A percentile compares a stretch with the other conserved stretches of the same genome.
These are phyloP conservation scores for Drosophila kurseongensis DNA, from an alignment of 1,140 invertebrate species.

Conservation along the genomic window DNA sequence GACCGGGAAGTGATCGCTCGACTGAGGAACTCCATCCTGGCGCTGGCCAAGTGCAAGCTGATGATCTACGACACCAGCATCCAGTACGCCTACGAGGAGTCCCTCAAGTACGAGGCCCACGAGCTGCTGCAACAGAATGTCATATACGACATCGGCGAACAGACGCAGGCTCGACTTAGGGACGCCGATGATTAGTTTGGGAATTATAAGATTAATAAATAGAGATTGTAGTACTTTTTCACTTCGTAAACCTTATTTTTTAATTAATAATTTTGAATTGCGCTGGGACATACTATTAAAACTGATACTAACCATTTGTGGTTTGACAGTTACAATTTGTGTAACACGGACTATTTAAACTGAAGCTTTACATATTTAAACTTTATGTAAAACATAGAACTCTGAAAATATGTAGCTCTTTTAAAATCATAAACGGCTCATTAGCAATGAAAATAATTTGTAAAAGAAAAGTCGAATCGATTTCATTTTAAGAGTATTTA, in stretches of 20 bases:
- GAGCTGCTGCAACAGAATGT: conserved; percentile 93
- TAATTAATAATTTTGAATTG: no score
- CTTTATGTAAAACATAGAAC: no score
- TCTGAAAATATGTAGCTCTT: no score
- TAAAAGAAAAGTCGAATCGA: no score
- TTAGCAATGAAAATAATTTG: no score
- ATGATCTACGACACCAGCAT: conserved; percentile 97
- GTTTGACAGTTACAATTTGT: no score
- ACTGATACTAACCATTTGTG: no score
- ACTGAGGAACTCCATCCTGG: conserved; percentile 94
- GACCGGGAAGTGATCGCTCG: conserved; percentile 94
- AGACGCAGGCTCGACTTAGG: conserved; percentile 88
- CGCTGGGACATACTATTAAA: no score
- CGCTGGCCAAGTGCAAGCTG: conserved; percentile 93
- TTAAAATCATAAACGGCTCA: no score
- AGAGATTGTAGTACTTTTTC: conserved; percentile 2
- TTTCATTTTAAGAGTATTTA: no score
- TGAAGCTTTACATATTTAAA: no score
- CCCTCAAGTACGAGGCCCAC: conserved; percentile 91
- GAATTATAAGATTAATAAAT: conserved; percentile 19
- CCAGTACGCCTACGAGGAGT: conserved; percentile 95
- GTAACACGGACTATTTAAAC: no score
- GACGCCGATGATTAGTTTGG: conserved; percentile 57
- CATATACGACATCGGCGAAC: conserved; percentile 91
- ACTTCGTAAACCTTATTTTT: not conserved